A percentile compares a stretch with the other conserved stretches of the same genome.
Conservation (phyloP, 2,113 vertebrate species). For the Cheilinus undulatus region DNA sequence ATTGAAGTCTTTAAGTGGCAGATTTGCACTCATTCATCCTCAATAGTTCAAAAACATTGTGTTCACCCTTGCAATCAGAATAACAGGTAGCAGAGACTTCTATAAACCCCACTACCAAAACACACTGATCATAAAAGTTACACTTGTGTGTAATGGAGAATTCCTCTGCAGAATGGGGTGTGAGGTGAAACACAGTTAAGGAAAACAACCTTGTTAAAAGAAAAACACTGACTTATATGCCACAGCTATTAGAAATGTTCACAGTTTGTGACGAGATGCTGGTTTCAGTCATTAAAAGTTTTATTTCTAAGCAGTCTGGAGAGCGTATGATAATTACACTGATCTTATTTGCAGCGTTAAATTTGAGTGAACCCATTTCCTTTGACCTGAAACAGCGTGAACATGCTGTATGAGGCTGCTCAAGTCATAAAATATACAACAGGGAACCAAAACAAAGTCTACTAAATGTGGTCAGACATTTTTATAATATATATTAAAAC, state of each 20-base stretch:
- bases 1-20: no score
- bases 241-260: slow-evolving; percentile 27
- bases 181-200: slow-evolving; percentile 41
- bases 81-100: slow-evolving; percentile 69
- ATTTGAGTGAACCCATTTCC: neutral
- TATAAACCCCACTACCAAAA: slow-evolving; percentile 48
- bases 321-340: slow-evolving; percentile 35
- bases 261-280: slow-evolving; percentile 14
- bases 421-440: neutral
- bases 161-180: slow-evolving; percentile 24
- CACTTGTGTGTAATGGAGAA: neutral
- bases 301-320: slow-evolving; percentile 41
- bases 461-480: neutral
- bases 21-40: slow-evolving; percentile 20
- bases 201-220: slow-evolving; percentile 38
- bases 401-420: neutral
- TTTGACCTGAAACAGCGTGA: slow-evolving; percentile 1
- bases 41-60: slow-evolving; percentile 52
- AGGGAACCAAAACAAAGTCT: neutral
- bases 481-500: neutral
- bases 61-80: slow-evolving; percentile 52
- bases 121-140: neutral
- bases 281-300: slow-evolving; percentile 33
- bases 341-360: slow-evolving; percentile 30
- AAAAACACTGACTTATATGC: slow-evolving; percentile 48